Evolutionary conservation across 92 coral and sea anemone species (phyloP).

Genomic region (Phenganax stokvisi): DNA sequence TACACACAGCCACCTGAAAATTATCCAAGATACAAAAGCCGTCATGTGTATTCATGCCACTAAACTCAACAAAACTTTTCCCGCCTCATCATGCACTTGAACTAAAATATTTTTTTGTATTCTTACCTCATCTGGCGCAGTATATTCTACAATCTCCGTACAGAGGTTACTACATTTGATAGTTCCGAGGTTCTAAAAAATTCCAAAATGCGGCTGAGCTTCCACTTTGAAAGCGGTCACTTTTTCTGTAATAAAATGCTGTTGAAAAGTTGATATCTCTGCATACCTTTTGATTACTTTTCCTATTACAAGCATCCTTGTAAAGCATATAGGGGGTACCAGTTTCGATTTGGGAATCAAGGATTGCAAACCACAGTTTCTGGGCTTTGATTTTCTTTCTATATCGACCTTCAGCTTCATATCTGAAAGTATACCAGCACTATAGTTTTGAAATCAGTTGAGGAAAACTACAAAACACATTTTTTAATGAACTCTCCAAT

Average conservation of each 20-base stretch:
- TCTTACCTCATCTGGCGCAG: conserved; percentile 83
- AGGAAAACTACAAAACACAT: too few relatives aligned
- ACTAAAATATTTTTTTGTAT: background rate
- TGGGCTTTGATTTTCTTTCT: conserved; percentile 78
- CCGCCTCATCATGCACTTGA: background rate
- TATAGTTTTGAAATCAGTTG: too few relatives aligned
- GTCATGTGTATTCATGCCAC: too few relatives aligned
- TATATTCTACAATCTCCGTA: conserved; percentile 91
- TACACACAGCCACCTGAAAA: conserved; percentile 90
- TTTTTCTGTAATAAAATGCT: too few relatives aligned
- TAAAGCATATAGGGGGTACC: conserved; percentile 96
- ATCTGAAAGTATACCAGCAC: conserved; percentile 43
- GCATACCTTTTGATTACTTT: conserved; percentile 85
- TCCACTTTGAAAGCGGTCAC: too few relatives aligned
- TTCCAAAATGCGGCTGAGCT: background rate
- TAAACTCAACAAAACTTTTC: background rate
- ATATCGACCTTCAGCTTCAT: conserved; percentile 72
- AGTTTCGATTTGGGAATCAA: conserved; percentile 91
- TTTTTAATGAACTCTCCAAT: too few relatives aligned
- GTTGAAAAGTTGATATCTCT: background rate
- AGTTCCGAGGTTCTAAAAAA: conserved; percentile 79
- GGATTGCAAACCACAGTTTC: conserved; percentile 87
- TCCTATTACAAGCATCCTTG: conserved; percentile 93
- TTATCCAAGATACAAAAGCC: background rate
- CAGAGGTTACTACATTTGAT: conserved; percentile 97